These are phyloP conservation scores for Andricus curvator DNA, from an alignment of 2,888 invertebrate species.

Conservation along the genomic window DNA sequence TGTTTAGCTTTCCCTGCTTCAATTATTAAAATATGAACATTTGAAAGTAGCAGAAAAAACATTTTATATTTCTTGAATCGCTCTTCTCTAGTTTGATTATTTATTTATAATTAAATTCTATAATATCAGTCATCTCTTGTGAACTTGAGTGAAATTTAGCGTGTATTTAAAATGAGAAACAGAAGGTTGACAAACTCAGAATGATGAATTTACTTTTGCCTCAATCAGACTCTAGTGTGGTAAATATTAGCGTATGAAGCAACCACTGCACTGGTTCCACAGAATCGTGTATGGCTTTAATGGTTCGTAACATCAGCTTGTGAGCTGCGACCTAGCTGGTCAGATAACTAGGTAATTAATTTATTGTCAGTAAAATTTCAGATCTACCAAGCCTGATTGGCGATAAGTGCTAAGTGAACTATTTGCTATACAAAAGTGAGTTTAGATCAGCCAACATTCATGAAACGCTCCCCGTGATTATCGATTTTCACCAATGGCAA, in stretches of 20 bases:
- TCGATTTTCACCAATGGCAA: not conserved
- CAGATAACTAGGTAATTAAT: conserved; percentile 40
- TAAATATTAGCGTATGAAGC: conserved; percentile 28
- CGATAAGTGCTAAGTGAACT: conserved; percentile 35
- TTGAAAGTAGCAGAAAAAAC: too few species aligned
- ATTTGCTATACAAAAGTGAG: conserved; percentile 34
- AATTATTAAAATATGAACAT: too few species aligned
- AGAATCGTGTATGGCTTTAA: conserved; percentile 21
- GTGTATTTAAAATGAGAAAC: not conserved
- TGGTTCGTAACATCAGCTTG: conserved; percentile 35
- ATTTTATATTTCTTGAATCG: not conserved
- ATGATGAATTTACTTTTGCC: not conserved
- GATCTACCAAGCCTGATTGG: conserved; percentile 25
- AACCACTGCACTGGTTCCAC: conserved; percentile 11
- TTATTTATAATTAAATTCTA: not conserved
- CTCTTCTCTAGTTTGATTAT: not conserved
- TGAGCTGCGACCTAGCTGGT: conserved; percentile 31
- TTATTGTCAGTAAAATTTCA: conserved; percentile 30
- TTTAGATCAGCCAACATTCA: conserved; percentile 25
- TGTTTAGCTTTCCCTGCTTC: too few species aligned
- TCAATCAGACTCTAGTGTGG: conserved; percentile 37
- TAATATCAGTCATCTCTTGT: not conserved
- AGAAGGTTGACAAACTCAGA: conserved; percentile 3
- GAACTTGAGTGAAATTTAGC: not conserved
- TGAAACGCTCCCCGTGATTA: not conserved